Percentiles rank a stretch among this genome's conserved stretches.
Evolutionary conservation across 2,888 invertebrate species (phyloP).

Genomic region (Tenthredo distinguenda): DNA sequence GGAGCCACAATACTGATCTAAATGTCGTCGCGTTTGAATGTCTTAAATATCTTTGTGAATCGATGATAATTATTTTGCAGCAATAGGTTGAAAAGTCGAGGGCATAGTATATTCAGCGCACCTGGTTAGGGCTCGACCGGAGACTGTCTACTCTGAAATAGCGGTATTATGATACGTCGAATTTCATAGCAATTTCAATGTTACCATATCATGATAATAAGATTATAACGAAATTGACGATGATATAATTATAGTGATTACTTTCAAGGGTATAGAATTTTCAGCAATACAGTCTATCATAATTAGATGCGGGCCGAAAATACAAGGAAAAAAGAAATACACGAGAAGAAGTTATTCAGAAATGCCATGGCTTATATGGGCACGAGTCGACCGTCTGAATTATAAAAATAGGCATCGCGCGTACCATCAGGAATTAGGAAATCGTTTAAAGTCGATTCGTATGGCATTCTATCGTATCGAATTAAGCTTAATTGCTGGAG

Average conservation of each 20-base stretch:
- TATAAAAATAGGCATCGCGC: constrained; percentile 36
- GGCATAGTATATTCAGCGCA: background rate
- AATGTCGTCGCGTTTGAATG: background rate
- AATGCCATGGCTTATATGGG: constrained; percentile 46
- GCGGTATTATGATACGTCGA: constrained; percentile 10
- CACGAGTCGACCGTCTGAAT: constrained; percentile 35
- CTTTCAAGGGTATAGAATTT: constrained; percentile 14
- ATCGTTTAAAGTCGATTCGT: constrained; percentile 38
- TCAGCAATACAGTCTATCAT: constrained; percentile 7
- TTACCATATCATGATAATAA: constrained; percentile 29
- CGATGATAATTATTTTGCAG: background rate
- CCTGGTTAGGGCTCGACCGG: background rate
- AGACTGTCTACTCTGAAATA: background rate
- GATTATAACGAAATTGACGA: background rate
- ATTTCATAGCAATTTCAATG: background rate
- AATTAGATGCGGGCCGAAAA: constrained; percentile 33
- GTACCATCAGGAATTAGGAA: constrained; percentile 38
- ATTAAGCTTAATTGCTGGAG: constrained; percentile 38
- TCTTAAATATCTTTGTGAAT: background rate
- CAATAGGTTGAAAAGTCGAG: background rate
- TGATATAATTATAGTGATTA: constrained; percentile 25
- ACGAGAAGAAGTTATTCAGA: constrained; percentile 35
- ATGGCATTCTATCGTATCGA: constrained; percentile 31
- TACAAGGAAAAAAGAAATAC: constrained; percentile 15
- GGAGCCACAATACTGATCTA: background rate